Percentiles rank a stretch among this genome's conserved stretches.
These are phyloP conservation scores for Pachymerium ferrugineum DNA, from an alignment of 2,888 invertebrate genomes.

Conservation along the genomic window DNA sequence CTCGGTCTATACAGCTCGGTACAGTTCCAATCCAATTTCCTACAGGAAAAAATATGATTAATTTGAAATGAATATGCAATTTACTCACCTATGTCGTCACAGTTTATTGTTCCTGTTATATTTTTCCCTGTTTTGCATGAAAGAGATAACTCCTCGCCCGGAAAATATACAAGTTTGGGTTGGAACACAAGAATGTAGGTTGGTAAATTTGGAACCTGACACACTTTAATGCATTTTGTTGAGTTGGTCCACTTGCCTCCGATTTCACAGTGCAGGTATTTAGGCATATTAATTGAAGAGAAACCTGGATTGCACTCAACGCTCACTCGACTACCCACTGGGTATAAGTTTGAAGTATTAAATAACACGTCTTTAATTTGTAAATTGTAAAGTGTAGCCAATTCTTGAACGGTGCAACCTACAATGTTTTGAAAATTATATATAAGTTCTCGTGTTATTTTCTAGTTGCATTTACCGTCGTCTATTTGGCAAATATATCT, in stretches of 20 bases:
- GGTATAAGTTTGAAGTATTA: not conserved
- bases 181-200: not conserved
- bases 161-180: not conserved
- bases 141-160: too few species aligned
- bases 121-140: not conserved
- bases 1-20: too few species aligned
- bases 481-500: constrained; percentile 28
- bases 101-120: not conserved
- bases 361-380: not conserved
- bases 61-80: too few species aligned
- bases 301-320: not conserved
- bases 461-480: not conserved
- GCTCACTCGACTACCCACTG: not conserved
- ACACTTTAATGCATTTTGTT: not conserved
- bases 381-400: not conserved
- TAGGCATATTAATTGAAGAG: not conserved
- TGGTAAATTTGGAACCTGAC: not conserved
- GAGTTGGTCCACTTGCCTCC: not conserved
- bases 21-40: not conserved
- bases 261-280: not conserved
- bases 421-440: not conserved
- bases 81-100: not conserved
- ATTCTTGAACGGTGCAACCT: not conserved
- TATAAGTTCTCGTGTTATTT: not conserved
- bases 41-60: not conserved